Conservation (phyloP, 2,888 invertebrate genomes). For the Caenorhabditis japonica region DNA sequence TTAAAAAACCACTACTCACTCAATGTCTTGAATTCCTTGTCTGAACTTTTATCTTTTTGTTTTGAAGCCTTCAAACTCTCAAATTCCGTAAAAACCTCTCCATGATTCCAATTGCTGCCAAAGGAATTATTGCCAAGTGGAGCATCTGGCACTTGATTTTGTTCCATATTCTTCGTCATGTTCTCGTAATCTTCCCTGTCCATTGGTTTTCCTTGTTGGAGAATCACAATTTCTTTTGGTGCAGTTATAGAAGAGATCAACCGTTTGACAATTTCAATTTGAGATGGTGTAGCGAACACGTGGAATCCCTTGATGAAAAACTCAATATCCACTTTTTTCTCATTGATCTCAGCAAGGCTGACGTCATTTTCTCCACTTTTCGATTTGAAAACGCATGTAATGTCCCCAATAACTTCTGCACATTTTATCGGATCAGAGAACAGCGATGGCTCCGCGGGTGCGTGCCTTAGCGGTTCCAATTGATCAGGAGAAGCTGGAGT, state of each 20-base stretch:
- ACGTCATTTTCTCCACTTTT: slow-evolving; percentile 52
- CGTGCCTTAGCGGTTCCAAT: slow-evolving; percentile 37
- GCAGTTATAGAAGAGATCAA: slow-evolving; percentile 21
- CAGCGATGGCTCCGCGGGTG: slow-evolving; percentile 45
- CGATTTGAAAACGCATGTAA: slow-evolving; percentile 55
- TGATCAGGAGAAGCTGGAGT: slow-evolving; percentile 31
- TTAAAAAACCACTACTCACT: slow-evolving; percentile 22
- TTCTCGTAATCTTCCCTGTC: slow-evolving; percentile 56
- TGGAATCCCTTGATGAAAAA: slow-evolving; percentile 57
- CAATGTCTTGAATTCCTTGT: slow-evolving; percentile 20
- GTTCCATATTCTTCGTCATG: slow-evolving; percentile 54
- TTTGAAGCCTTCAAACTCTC: slow-evolving; percentile 34
- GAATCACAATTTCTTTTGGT: slow-evolving; percentile 22
- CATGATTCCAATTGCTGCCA: slow-evolving; percentile 49
- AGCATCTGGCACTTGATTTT: slow-evolving; percentile 7
- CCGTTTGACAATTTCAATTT: slow-evolving; percentile 60
- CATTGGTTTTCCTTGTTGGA: slow-evolving; percentile 60
- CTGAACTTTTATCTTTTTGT: neutral
- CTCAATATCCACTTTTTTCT: slow-evolving; percentile 66
- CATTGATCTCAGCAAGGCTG: slow-evolving; percentile 39
- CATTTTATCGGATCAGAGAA: slow-evolving; percentile 66
- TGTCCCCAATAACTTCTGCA: slow-evolving; percentile 59
- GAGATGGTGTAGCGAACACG: slow-evolving; percentile 63
- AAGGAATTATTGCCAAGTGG: slow-evolving; percentile 5
- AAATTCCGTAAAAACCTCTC: slow-evolving; percentile 50